Base-by-base conservation (phyloP, 2,888 invertebrate species). In the Tetropium fuscum region DNA sequence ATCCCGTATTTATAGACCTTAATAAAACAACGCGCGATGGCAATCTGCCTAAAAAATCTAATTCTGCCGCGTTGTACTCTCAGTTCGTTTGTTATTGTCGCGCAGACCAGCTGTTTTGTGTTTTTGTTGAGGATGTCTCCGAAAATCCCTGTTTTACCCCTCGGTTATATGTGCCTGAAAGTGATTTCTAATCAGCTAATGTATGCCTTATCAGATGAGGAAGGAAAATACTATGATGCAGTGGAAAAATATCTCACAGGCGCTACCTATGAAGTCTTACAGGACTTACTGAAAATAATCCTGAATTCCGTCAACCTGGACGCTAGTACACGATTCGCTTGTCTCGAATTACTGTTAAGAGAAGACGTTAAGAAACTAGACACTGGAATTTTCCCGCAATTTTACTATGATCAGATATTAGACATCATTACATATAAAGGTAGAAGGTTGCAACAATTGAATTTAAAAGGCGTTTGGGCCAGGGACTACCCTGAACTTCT, bases 381-480 rank as follows among this genome's bases (percentile, higher is more conserved):
- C 7, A 89, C 89, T 0, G 90, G 90, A 30, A 86, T 89, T 41
- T 90, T 90, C 79, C 90, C 90, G 0, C 86, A 87, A 69, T 87
- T 87, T n/a, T 90, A 88, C 78, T 89, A 90, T 76, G 86, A 87
- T 61, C 87, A 87, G 79, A 87, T 90, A 69, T 81, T 90, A 71
- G 86, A 88, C 78, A 85, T 87, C 63, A 87, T 90, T 70, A 83
- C 84, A 3, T 84, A 84, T 15, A 88, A 88, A 78, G 90, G 90
- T 4, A 84, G 82, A 4, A 87, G 89, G 20, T 73, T 90, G 66
- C 86, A 87, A 38, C 78, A 80, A 45, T 84, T 90, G 48, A 90
- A 90, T 79, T 80, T 90, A 55, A 90, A 90, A 82, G 90, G 90
- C 8, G 87, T 90, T 22, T 90, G 90, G 90, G 87, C 88, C 34